These are phyloP conservation scores for Hydropotes inermis DNA, from an alignment of 2,113 vertebrate genomes.

Conservation along the genomic window DNA sequence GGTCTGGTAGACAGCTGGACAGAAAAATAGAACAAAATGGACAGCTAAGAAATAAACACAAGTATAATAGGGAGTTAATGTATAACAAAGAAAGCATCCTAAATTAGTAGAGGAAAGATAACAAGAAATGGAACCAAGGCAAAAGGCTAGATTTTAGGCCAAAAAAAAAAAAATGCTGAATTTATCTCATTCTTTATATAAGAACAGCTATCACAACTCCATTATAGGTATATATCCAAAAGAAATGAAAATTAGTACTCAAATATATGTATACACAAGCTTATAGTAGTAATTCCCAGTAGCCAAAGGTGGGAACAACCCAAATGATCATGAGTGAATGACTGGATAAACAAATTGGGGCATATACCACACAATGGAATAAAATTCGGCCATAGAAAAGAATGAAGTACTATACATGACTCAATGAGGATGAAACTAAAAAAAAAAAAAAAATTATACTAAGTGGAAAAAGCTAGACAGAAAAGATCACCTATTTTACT, in stretches of 20 bases:
- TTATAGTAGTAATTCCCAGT: neutral
- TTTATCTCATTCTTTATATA: slow-evolving; percentile 19
- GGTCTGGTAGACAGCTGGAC: neutral
- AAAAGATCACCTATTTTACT: neutral
- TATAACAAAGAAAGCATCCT: neutral
- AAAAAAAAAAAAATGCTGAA: neutral
- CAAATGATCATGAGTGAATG: neutral
- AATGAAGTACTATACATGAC: neutral
- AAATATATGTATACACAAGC: neutral
- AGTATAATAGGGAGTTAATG: neutral
- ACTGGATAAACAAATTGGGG: neutral
- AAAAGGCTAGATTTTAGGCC: neutral
- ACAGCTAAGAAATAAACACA: slow-evolving; percentile 26
- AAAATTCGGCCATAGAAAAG: neutral
- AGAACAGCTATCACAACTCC: neutral
- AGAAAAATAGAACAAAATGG: neutral
- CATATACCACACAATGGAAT: neutral
- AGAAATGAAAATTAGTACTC: slow-evolving; percentile 16
- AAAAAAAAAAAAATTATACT: slow-evolving; percentile 34
- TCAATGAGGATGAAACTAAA: neutral
- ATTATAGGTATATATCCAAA: neutral
- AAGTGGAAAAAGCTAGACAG: neutral
- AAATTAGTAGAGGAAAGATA: slow-evolving; percentile 3
- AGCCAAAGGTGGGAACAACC: neutral
- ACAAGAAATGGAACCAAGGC: neutral